These are phyloP conservation scores for Seriola quinqueradiata DNA, from an alignment of 2,113 vertebrate species.

Conservation along the genomic window DNA sequence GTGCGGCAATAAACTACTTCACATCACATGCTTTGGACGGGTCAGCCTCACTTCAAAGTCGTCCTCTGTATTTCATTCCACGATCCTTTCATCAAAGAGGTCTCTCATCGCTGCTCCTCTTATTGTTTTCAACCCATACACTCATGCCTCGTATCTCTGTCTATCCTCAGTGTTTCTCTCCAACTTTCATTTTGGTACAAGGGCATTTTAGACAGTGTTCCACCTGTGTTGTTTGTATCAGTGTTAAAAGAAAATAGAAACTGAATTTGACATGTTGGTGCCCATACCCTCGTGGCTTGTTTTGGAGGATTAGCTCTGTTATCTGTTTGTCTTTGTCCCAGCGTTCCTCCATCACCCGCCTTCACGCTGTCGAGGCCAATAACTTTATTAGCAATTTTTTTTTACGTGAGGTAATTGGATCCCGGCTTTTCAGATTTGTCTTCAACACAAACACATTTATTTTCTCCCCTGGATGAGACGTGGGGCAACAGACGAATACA, in stretches of 20 bases:
- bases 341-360: slow-evolving; percentile 11
- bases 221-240: not conserved
- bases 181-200: slow-evolving; percentile 15
- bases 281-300: not conserved
- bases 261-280: not conserved
- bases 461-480: slow-evolving; percentile 18
- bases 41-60: slow-evolving; percentile 60
- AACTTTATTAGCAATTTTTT: slow-evolving; percentile 44
- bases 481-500: not conserved
- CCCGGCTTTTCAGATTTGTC: slow-evolving; percentile 18
- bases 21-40: slow-evolving; percentile 16
- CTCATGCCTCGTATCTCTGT: not conserved
- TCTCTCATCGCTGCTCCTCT: not conserved
- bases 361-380: slow-evolving; percentile 29
- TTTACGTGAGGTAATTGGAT: slow-evolving; percentile 53
- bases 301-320: slow-evolving; percentile 37
- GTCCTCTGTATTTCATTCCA: slow-evolving; percentile 21
- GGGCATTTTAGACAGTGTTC: slow-evolving; percentile 6
- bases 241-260: not conserved
- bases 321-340: slow-evolving; percentile 35
- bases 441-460: slow-evolving; percentile 37
- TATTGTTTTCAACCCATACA: not conserved
- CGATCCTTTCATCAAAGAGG: not conserved
- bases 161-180: not conserved
- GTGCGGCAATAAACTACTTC: slow-evolving; percentile 8